phyloP scores from a whole-genome alignment of 2,888 invertebrate genomes.

The Philhelius pedissequus region DNA sequence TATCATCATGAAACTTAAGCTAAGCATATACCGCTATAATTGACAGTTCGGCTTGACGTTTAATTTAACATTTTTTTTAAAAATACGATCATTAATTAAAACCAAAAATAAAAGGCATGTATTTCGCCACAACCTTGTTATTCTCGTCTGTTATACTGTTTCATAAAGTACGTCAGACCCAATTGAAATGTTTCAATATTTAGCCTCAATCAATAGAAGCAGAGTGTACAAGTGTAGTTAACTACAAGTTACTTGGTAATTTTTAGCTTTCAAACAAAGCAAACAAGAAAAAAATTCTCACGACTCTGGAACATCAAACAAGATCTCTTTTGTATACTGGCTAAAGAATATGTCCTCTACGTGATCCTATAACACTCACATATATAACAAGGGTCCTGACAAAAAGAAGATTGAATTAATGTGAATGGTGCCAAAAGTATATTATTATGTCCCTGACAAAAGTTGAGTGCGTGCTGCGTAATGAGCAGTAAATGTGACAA shows the following conservation, averaged over 20 bases:
- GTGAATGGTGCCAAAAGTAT: conserved; percentile 17
- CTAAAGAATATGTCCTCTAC: conserved; percentile 18
- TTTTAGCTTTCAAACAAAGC: conserved; percentile 22
- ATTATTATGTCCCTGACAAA: conserved; percentile 24
- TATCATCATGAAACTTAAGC: too few species aligned
- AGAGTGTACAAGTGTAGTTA: background rate
- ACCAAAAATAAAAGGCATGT: too few species aligned
- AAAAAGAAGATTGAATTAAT: conserved; percentile 20
- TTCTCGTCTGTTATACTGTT: too few species aligned
- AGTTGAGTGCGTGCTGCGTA: conserved; percentile 36
- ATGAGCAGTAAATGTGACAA: conserved; percentile 59
- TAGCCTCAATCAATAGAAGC: background rate
- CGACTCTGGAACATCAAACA: conserved; percentile 9
- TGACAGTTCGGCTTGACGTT: too few species aligned
- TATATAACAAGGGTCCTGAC: background rate
- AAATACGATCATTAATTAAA: too few species aligned
- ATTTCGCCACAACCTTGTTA: too few species aligned
- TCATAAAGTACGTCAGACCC: too few species aligned
- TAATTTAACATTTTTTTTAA: too few species aligned
- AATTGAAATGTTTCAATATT: too few species aligned
- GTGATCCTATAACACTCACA: conserved; percentile 7
- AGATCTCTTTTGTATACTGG: conserved; percentile 10
- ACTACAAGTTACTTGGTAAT: conserved; percentile 16
- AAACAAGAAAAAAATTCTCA: conserved; percentile 33
- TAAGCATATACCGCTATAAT: too few species aligned